These are phyloP conservation scores for Danio tinwini DNA, from an alignment of 2,797 vertebrate genomes.

Conservation along the genomic window DNA sequence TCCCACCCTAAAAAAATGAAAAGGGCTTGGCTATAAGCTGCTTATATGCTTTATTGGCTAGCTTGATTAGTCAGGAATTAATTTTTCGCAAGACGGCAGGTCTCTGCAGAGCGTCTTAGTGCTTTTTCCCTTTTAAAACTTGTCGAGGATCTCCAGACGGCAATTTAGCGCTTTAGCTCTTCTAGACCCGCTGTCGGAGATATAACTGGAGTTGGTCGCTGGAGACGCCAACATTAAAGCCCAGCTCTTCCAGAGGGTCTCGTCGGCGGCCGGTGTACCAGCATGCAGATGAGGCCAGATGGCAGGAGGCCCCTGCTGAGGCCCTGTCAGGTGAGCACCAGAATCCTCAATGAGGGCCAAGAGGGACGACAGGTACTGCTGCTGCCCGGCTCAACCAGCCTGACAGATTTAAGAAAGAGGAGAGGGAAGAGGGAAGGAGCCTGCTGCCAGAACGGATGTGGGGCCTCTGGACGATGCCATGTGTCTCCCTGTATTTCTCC, in stretches of 20 bases:
- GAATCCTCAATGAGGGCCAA: conserved; percentile 83
- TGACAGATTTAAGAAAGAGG: conserved; percentile 53
- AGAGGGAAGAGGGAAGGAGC: background rate
- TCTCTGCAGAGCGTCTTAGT: conserved; percentile 70
- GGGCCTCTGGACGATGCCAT: conserved; percentile 59
- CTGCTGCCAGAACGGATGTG: conserved; percentile 53
- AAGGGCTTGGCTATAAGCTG: conserved; percentile 70
- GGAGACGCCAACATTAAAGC: conserved; percentile 69
- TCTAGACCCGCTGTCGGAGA: conserved; percentile 64
- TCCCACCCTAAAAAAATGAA: conserved; percentile 59
- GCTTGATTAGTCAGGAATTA: conserved; percentile 77
- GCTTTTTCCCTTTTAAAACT: conserved; percentile 62
- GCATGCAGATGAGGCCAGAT: conserved; percentile 83
- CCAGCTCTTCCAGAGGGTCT: conserved; percentile 62
- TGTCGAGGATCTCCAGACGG: conserved; percentile 71
- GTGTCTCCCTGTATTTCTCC: conserved; percentile 65
- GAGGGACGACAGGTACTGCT: conserved; percentile 52
- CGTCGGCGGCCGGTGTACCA: conserved; percentile 58
- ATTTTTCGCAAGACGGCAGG: conserved; percentile 64
- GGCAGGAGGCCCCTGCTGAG: conserved; percentile 85
- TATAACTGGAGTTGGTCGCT: conserved; percentile 63
- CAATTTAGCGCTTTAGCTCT: conserved; percentile 76
- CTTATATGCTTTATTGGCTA: conserved; percentile 68
- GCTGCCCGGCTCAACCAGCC: conserved; percentile 44
- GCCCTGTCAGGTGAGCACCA: conserved; percentile 81